Base-by-base conservation (phyloP, 1,140 invertebrate genomes). In the Scylla paramamosain region DNA sequence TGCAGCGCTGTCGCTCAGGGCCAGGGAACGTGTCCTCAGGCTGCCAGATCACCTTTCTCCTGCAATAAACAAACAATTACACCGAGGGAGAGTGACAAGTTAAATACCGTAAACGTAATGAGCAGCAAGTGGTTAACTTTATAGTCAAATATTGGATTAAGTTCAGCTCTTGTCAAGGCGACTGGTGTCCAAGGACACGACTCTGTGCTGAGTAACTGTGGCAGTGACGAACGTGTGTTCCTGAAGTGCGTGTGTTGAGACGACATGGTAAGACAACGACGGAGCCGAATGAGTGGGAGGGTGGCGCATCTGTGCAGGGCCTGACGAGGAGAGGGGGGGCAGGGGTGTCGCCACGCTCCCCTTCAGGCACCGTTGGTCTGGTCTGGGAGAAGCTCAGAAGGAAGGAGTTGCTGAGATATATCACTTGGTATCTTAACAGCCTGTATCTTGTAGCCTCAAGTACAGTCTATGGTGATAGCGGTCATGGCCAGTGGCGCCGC, bases 401-500 rank as follows among this genome's bases (percentile, higher is more conserved):
- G 52, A 20, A 59, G n/a, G 67, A n/a, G 67, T 77, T 77, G 67
- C 20, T 8, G 20, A 77, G 16, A n/a, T 77, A n/a, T 77, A 77
- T 77, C 67, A 77, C 20, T 20, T 25, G 67, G 67, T 77, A 77
- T 77, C 67, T 77, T 77, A 77, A 77, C 67, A 77, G 67, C 20
- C 67, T 8, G 67, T 77, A 77, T 77, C 67, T n/a, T 59, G 12
- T 7, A n/a, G 67, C 67, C 25, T 77, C 67, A 77, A 77, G 20
- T 77, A 77, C 67, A 20, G 6, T 86, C 45, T 84, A 48, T 28
- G 83, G 89, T 20, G 89, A 52, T 28, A 52, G 87, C 32, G 87
- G 94, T 95, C 94, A 83, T 59, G 90, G 89, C 67, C 77, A 46
- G 94, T 95, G 94, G 94, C 94, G 94, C 93, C 94, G 82, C 91